These are phyloP conservation scores for Hippocampus guttulatus DNA, from an alignment of 2,113 vertebrate genomes.

Conservation along the genomic window DNA sequence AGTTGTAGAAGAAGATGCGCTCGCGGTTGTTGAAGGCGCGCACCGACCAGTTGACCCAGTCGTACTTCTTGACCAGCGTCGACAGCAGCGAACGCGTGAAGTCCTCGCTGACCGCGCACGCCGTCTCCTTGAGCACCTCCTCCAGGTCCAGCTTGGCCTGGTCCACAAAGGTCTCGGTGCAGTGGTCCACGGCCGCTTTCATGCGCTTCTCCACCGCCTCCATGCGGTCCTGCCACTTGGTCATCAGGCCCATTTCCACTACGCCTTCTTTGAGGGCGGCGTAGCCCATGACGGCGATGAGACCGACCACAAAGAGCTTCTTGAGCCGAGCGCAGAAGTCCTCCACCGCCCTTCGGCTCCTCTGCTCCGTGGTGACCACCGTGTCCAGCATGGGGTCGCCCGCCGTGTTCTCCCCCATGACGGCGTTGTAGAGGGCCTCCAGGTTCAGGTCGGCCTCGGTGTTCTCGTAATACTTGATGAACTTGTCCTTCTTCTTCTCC, in stretches of 20 bases:
- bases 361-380: constrained; percentile 58
- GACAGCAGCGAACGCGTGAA: constrained; percentile 63
- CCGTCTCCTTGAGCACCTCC: constrained; percentile 47
- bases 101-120: constrained; percentile 36
- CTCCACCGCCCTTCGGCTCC: constrained; percentile 70
- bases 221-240: constrained; percentile 73
- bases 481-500: constrained; percentile 75
- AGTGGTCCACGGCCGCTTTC: constrained; percentile 76
- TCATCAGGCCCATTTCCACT: constrained; percentile 63
- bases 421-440: constrained; percentile 69
- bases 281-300: constrained; percentile 74
- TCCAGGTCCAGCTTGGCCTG: constrained; percentile 74
- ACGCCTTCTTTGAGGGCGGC: constrained; percentile 67
- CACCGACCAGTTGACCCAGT: constrained; percentile 77
- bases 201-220: constrained; percentile 72
- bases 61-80: constrained; percentile 67
- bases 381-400: constrained; percentile 68
- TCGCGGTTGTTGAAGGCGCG: constrained; percentile 64
- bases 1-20: constrained; percentile 72
- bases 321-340: constrained; percentile 76
- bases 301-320: constrained; percentile 74
- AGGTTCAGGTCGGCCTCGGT: constrained; percentile 69
- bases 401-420: constrained; percentile 60
- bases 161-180: constrained; percentile 65
- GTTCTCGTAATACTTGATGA: constrained; percentile 72